Conservation (phyloP, 1,140 invertebrate species). For the Drosophila lacertosa region DNA sequence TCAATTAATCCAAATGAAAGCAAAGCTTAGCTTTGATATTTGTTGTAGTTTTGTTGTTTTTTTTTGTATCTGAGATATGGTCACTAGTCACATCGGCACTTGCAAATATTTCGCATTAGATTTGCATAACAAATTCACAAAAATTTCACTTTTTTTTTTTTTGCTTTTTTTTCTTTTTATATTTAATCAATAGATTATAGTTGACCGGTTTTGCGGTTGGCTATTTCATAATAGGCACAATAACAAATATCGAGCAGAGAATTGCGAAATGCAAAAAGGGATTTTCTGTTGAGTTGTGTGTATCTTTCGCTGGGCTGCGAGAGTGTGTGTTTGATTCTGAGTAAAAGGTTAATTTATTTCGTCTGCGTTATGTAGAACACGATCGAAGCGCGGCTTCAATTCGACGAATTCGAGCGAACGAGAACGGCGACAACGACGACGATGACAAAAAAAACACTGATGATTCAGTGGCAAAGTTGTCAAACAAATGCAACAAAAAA, state of each 20-base stretch:
- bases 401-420: constrained; percentile 8
- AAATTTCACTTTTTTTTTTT: constrained; percentile 44
- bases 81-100: constrained; percentile 55
- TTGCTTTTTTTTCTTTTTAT: constrained; percentile 48
- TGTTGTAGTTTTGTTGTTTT: constrained; percentile 15
- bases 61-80: constrained; percentile 18
- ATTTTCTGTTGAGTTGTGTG: background rate
- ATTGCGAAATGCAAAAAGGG: constrained; percentile 6
- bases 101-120: constrained; percentile 49
- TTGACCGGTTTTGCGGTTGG: constrained; percentile 35
- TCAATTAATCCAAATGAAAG: constrained; percentile 76
- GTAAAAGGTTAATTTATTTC: constrained; percentile 43
- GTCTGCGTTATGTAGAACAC: constrained; percentile 56
- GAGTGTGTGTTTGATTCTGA: constrained; percentile 8
- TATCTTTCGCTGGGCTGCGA: background rate
- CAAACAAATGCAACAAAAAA: constrained; percentile 17
- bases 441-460: constrained; percentile 5
- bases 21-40: constrained; percentile 17
- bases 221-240: constrained; percentile 61
- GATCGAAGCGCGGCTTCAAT: constrained; percentile 54
- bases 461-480: constrained; percentile 32
- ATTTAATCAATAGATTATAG: constrained; percentile 21
- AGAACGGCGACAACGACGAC: background rate
- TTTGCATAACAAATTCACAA: constrained; percentile 46
- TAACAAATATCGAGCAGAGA: constrained; percentile 10